Evolutionary conservation across 2,888 invertebrate species (phyloP).

Genomic region (Sicus ferrugineus): DNA sequence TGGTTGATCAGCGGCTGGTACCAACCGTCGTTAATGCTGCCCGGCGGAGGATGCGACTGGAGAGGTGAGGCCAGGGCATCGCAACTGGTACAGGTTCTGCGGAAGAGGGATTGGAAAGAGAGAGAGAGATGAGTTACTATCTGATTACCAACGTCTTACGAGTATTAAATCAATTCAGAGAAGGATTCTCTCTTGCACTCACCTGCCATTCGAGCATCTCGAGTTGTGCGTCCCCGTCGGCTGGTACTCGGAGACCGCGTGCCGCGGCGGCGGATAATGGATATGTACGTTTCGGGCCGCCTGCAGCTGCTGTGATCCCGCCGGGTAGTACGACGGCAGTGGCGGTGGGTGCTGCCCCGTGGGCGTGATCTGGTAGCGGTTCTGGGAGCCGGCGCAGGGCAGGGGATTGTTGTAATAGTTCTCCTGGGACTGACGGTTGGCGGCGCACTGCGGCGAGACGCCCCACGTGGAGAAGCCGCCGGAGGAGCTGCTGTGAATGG

Average conservation of each 20-base stretch:
- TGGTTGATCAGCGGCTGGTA: slow-evolving; percentile 59
- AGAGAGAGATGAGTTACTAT: neutral
- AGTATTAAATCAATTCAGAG: neutral
- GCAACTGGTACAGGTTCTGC: slow-evolving; percentile 62
- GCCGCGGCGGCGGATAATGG: slow-evolving; percentile 63
- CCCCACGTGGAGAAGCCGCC: slow-evolving; percentile 65
- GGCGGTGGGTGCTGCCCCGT: slow-evolving; percentile 63
- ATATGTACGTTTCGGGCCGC: slow-evolving; percentile 61
- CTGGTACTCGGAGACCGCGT: slow-evolving; percentile 63
- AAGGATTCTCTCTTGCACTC: slow-evolving; percentile 34
- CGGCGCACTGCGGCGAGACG: slow-evolving; percentile 58
- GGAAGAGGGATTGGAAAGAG: slow-evolving; percentile 1
- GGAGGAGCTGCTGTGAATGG: slow-evolving; percentile 64
- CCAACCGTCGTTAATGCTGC: slow-evolving; percentile 54
- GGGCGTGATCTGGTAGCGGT: slow-evolving; percentile 64
- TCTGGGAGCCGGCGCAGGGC: slow-evolving; percentile 57
- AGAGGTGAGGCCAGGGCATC: slow-evolving; percentile 63
- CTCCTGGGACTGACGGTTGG: slow-evolving; percentile 52
- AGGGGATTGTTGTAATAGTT: slow-evolving; percentile 63
- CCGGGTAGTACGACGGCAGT: slow-evolving; percentile 58
- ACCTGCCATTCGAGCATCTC: slow-evolving; percentile 61
- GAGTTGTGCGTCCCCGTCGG: slow-evolving; percentile 58
- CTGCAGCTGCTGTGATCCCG: slow-evolving; percentile 47
- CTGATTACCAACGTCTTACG: neutral
- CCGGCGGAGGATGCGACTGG: slow-evolving; percentile 55